A percentile compares a stretch with the other conserved stretches of the same genome.
Conservation (phyloP, 2,113 vertebrate species). For the Mustelus asterias region DNA sequence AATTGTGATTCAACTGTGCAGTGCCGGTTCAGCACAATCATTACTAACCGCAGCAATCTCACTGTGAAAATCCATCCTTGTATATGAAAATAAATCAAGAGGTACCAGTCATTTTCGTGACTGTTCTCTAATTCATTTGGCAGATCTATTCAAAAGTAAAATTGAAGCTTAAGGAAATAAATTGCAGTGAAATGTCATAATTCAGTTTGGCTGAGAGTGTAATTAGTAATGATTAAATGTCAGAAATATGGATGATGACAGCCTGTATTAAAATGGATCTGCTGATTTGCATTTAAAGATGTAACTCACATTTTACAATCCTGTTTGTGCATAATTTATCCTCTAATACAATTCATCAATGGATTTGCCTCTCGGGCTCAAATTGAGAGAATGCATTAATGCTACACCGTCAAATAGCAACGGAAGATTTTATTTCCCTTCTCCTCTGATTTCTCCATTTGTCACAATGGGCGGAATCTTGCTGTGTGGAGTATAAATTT, state of each 20-base stretch:
- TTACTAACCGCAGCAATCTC: not conserved
- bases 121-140: conserved; percentile 27
- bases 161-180: conserved; percentile 32
- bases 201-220: conserved; percentile 34
- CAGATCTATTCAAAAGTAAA: conserved; percentile 30
- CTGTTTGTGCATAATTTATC: not conserved
- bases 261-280: conserved; percentile 33
- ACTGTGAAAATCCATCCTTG: not conserved
- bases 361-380: not conserved
- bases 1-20: not conserved
- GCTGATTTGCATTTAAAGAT: conserved; percentile 32
- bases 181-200: conserved; percentile 31
- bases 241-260: conserved; percentile 35
- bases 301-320: not conserved
- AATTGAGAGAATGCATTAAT: not conserved
- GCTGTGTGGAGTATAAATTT: no score
- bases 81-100: conserved; percentile 29
- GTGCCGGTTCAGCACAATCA: not conserved
- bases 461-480: not conserved
- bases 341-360: not conserved
- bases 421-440: not conserved
- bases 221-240: conserved; percentile 30
- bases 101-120: not conserved
- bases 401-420: not conserved
- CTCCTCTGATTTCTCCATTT: not conserved